Evolutionary conservation across 2,888 invertebrate species (phyloP).

Genomic region (Myopa tessellatipennis): DNA sequence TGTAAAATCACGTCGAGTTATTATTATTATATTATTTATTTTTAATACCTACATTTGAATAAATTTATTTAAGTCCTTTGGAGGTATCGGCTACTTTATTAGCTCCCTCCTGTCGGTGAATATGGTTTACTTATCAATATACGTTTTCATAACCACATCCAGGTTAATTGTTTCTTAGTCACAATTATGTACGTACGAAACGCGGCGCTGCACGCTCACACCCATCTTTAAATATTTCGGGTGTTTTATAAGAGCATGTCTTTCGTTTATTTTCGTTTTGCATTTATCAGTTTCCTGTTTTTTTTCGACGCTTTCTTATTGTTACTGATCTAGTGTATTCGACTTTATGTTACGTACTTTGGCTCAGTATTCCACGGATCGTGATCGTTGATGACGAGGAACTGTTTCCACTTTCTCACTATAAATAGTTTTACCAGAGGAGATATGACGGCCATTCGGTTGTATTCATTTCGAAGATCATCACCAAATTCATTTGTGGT

Average conservation of each 20-base stretch:
- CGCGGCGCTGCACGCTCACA: not conserved
- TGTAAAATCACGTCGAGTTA: too few relatives aligned
- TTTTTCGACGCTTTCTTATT: not conserved
- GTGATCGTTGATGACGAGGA: not conserved
- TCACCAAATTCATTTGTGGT: constrained; percentile 15
- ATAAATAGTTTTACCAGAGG: constrained; percentile 53
- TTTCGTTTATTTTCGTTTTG: constrained; percentile 9
- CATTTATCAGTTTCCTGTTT: not conserved
- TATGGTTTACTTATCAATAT: not conserved
- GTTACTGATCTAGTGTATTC: constrained; percentile 16
- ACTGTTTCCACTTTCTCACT: constrained; percentile 46
- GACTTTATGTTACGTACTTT: not conserved
- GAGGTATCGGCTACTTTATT: too few relatives aligned
- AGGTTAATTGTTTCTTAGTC: not conserved
- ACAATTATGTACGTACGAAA: too few relatives aligned
- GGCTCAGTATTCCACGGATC: not conserved
- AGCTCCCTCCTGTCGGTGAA: too few relatives aligned
- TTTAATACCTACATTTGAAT: too few relatives aligned
- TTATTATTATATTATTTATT: too few relatives aligned
- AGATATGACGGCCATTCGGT: constrained; percentile 50
- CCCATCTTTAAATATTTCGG: constrained; percentile 5
- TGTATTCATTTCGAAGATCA: constrained; percentile 47
- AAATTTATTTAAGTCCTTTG: too few relatives aligned
- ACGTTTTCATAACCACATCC: not conserved
- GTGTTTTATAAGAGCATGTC: not conserved